Conservation (phyloP, 1,140 invertebrate genomes). For the Conopomorpha cramerella region DNA sequence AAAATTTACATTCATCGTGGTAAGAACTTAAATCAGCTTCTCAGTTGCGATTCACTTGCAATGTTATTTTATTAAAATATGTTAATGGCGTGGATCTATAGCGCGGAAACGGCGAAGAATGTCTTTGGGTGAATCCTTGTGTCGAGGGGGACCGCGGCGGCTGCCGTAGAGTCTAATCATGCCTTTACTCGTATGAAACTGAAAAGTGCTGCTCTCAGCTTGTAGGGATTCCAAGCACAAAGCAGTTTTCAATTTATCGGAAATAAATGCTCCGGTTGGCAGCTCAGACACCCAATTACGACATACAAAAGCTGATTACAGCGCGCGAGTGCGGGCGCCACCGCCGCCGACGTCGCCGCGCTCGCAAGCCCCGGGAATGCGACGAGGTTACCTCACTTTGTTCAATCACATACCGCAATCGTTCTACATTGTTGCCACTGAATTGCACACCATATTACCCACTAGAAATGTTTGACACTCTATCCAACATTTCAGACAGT, state of each 20-base stretch:
- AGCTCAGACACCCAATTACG: conserved; percentile 59
- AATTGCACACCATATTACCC: too few relatives aligned
- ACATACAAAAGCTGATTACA: conserved; percentile 57
- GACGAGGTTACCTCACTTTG: too few relatives aligned
- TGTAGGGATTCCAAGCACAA: conserved; percentile 43
- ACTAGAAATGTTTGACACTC: too few relatives aligned
- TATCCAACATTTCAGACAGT: too few relatives aligned
- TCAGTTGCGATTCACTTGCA: conserved; percentile 59
- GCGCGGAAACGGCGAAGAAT: conserved; percentile 7
- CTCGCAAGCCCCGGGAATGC: conserved; percentile 24
- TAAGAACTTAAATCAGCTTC: conserved; percentile 61
- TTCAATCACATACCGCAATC: too few relatives aligned
- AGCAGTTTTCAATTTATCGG: conserved; percentile 55
- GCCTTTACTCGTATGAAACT: conserved; percentile 10
- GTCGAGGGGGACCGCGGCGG: not conserved
- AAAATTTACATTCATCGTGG: conserved; percentile 59
- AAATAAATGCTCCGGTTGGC: conserved; percentile 56
- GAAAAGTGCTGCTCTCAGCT: conserved; percentile 26
- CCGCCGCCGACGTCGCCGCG: conserved; percentile 16
- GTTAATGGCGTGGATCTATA: conserved; percentile 49
- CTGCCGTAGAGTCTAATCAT: not conserved
- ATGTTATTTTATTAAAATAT: conserved; percentile 62
- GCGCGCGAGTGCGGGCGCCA: conserved; percentile 25
- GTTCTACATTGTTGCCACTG: too few relatives aligned
- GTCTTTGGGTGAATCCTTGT: too few relatives aligned